A percentile compares a stretch with the other conserved stretches of the same genome.
These are phyloP conservation scores for Callocephalon fimbriatum DNA, from an alignment of 2,113 vertebrate genomes.

Conservation along the genomic window DNA sequence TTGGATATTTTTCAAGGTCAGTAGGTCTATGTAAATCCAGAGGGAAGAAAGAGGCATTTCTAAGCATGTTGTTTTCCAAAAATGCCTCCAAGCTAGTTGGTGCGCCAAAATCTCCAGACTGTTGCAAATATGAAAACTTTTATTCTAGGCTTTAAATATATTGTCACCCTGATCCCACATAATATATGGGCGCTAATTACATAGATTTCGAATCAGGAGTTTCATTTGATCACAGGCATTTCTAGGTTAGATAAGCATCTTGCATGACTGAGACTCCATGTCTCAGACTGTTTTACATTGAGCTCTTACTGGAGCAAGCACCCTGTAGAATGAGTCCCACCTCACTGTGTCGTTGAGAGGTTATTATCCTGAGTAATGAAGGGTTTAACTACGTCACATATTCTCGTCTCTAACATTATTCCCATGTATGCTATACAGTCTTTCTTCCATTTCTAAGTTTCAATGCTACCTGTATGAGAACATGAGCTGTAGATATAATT, in stretches of 20 bases:
- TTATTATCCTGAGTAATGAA: neutral
- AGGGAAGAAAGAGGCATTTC: neutral
- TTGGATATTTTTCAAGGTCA: neutral
- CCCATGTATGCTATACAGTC: neutral
- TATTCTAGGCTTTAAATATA: neutral
- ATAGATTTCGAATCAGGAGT: neutral
- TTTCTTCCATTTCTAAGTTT: neutral
- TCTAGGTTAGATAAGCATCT: neutral
- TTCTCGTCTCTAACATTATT: neutral
- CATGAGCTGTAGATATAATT: neutral
- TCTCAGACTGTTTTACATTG: neutral
- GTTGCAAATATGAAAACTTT: neutral
- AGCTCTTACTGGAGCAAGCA: neutral
- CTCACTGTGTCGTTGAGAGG: neutral
- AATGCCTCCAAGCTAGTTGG: neutral
- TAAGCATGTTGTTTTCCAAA: neutral
- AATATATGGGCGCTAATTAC: neutral
- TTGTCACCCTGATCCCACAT: neutral
- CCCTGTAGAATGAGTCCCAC: neutral
- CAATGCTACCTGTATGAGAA: neutral
- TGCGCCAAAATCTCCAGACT: neutral
- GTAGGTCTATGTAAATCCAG: neutral
- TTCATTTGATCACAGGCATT: neutral
- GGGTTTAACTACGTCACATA: neutral
- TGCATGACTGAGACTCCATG: neutral